Conservation (phyloP, 2,888 invertebrate genomes). For the Mythimna impura region DNA sequence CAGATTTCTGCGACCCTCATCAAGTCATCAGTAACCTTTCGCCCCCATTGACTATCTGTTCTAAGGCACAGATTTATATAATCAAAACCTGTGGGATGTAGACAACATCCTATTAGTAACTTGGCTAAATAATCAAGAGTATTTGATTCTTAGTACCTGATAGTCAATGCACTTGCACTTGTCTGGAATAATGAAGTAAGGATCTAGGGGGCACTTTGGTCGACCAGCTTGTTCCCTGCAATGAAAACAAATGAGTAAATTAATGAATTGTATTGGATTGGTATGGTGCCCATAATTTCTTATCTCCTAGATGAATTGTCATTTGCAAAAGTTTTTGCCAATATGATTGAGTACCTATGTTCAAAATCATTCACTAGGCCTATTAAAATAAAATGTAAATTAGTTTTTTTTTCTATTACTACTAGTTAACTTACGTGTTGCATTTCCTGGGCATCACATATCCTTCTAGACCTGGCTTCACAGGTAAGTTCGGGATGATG, state of each 20-base stretch:
- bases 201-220: constrained; percentile 98
- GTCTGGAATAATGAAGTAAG: constrained; percentile 99
- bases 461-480: constrained; percentile 99
- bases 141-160: constrained; percentile 90
- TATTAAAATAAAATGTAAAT: neutral
- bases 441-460: constrained; percentile 98
- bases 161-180: constrained; percentile 99
- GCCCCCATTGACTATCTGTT: too few relatives aligned
- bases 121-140: neutral
- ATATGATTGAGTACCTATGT: too few relatives aligned
- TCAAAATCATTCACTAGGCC: too few relatives aligned
- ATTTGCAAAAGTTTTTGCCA: too few relatives aligned
- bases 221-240: constrained; percentile 97
- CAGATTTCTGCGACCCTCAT: too few relatives aligned
- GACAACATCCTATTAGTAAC: neutral
- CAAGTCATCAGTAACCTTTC: too few relatives aligned
- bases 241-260: constrained; percentile 50
- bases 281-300: too few relatives aligned
- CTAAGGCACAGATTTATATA: too few relatives aligned
- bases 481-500: constrained; percentile 96
- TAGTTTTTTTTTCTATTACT: neutral
- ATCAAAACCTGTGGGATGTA: neutral
- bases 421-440: constrained; percentile 92
- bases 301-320: too few relatives aligned
- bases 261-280: too few relatives aligned